A percentile compares a stretch with the other conserved stretches of the same genome.
phyloP scores from a whole-genome alignment of 2,888 invertebrate genomes.

The Brachynemurus nebulosus region DNA sequence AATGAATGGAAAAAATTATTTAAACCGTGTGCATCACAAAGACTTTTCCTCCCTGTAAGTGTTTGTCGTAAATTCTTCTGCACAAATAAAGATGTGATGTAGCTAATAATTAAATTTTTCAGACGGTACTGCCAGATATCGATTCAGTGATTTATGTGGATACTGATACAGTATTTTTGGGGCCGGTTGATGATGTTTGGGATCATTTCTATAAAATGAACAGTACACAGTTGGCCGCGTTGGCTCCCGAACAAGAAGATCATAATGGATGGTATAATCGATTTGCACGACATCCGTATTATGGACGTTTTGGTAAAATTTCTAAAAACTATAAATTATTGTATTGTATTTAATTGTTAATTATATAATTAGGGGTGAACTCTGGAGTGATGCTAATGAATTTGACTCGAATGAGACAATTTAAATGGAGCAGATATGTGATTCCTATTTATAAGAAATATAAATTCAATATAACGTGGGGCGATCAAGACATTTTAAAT shows the following conservation, averaged over 20 bases:
- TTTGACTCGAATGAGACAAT: conserved; percentile 74
- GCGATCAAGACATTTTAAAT: conserved; percentile 94
- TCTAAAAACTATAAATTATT: neutral
- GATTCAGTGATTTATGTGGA: conserved; percentile 87
- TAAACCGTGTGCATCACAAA: conserved; percentile 87
- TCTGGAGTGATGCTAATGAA: conserved; percentile 98
- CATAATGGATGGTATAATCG: conserved; percentile 93
- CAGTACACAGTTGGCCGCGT: conserved; percentile 69
- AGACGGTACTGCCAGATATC: conserved; percentile 63
- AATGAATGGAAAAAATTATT: conserved; percentile 80
- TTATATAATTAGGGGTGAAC: conserved; percentile 82
- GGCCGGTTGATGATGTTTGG: conserved; percentile 74
- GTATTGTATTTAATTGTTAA: neutral
- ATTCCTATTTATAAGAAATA: conserved; percentile 75
- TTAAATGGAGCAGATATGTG: conserved; percentile 75
- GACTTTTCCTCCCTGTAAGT: conserved; percentile 84
- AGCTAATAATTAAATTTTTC: too few species aligned
- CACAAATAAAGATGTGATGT: too few species aligned
- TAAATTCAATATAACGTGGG: conserved; percentile 81
- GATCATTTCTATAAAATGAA: conserved; percentile 69
- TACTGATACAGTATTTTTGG: conserved; percentile 79
- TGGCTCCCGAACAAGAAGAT: conserved; percentile 83
- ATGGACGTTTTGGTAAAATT: conserved; percentile 58
- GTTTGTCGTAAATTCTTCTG: conserved; percentile 1
- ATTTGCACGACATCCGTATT: conserved; percentile 90